Percentiles rank a stretch among this genome's conserved stretches.
phyloP scores from a whole-genome alignment of 2,888 invertebrate genomes.

The Melanchra persicariae region DNA sequence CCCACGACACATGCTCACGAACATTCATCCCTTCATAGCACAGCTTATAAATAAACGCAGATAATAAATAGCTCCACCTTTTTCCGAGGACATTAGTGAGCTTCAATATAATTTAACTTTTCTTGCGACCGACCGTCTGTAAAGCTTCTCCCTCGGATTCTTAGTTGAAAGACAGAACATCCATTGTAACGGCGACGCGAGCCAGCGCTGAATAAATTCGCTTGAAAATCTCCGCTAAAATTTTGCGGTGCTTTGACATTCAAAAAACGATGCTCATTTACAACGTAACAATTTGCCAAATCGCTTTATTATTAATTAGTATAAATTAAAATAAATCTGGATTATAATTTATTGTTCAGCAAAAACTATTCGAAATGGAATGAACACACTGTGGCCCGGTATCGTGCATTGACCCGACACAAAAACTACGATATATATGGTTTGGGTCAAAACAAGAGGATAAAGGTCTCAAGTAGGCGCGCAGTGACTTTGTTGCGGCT shows the following conservation, averaged over 20 bases:
- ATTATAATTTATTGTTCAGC: not conserved
- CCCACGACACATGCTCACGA: slow-evolving; percentile 58
- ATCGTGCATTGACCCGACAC: slow-evolving; percentile 33
- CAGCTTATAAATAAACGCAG: slow-evolving; percentile 66
- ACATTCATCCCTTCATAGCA: slow-evolving; percentile 53
- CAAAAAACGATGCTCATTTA: slow-evolving; percentile 21
- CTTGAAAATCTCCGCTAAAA: slow-evolving; percentile 17
- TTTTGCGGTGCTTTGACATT: slow-evolving; percentile 3
- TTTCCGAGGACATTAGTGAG: slow-evolving; percentile 39
- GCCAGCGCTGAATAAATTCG: slow-evolving; percentile 41
- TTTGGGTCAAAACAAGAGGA: slow-evolving; percentile 52
- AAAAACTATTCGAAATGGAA: slow-evolving; percentile 24
- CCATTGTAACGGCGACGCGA: slow-evolving; percentile 28
- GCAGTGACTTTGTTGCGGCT: slow-evolving; percentile 54
- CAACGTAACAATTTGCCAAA: slow-evolving; percentile 10
- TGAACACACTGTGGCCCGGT: not conserved
- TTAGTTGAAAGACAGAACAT: slow-evolving; percentile 47
- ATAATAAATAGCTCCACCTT: slow-evolving; percentile 40
- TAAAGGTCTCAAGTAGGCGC: slow-evolving; percentile 53
- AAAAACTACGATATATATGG: slow-evolving; percentile 42
- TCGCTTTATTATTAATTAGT: slow-evolving; percentile 20
- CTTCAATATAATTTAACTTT: slow-evolving; percentile 55
- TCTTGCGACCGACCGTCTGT: slow-evolving; percentile 30
- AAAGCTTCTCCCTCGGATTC: slow-evolving; percentile 20
- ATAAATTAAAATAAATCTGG: slow-evolving; percentile 15